A percentile compares a stretch with the other conserved stretches of the same genome.
These are phyloP conservation scores for Aselliscus stoliczkanus DNA, from an alignment of 2,797 vertebrate species.

Conservation along the genomic window DNA sequence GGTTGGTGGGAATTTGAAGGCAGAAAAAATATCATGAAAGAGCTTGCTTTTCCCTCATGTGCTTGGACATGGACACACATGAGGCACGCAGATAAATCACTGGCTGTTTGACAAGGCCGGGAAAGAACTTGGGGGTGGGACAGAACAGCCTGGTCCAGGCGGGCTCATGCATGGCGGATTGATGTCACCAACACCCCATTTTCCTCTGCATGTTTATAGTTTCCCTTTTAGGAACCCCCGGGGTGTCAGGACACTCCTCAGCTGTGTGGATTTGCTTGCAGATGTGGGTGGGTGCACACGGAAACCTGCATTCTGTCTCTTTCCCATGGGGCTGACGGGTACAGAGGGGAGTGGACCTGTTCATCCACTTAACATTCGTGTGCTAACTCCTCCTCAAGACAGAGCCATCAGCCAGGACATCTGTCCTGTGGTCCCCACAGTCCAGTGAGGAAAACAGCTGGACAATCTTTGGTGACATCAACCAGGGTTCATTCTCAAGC, in stretches of 20 bases:
- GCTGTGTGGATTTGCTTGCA: neutral
- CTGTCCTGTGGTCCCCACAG: neutral
- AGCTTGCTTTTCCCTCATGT: neutral
- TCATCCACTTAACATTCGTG: neutral
- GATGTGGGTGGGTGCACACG: fast-evolving
- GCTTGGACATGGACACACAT: neutral
- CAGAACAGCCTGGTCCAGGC: neutral
- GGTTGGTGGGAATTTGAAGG: neutral
- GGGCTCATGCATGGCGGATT: neutral
- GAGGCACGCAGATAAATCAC: neutral
- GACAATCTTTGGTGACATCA: neutral
- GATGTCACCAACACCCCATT: conserved; percentile 3
- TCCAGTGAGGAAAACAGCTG: neutral
- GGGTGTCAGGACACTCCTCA: neutral
- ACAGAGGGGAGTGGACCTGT: no score
- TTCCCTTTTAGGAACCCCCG: neutral
- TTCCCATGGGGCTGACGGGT: fast-evolving
- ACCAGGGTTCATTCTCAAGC: neutral
- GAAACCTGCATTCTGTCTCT: neutral
- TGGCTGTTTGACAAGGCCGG: neutral
- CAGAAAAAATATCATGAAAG: neutral
- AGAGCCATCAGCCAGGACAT: neutral
- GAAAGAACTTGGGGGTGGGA: neutral
- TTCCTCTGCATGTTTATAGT: neutral
- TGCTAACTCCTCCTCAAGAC: neutral